Conservation (phyloP, 2,888 invertebrate genomes). For the Chalcis sispes region DNA sequence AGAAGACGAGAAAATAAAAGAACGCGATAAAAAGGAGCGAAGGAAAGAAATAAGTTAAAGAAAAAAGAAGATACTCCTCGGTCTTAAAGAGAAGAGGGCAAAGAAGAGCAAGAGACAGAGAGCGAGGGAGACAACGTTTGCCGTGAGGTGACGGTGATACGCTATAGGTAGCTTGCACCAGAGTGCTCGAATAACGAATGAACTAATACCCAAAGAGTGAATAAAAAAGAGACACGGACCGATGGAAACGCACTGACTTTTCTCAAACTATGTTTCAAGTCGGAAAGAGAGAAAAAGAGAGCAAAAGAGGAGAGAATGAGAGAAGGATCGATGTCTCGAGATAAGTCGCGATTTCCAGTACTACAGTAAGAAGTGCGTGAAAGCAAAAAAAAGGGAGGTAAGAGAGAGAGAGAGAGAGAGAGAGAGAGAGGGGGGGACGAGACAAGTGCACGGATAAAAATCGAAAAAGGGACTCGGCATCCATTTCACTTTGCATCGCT, state of each 20-base stretch:
- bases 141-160: conserved; percentile 31
- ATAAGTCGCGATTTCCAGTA: conserved; percentile 29
- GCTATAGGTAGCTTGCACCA: conserved; percentile 1
- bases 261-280: background rate
- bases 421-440: conserved; percentile 7
- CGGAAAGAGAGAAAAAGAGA: background rate
- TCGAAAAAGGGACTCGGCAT: conserved; percentile 15
- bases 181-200: conserved; percentile 50
- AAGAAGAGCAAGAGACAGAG: background rate
- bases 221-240: background rate
- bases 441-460: no score
- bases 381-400: background rate
- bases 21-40: no score
- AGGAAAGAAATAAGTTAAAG: background rate
- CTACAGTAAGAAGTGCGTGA: background rate
- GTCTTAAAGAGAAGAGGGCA: background rate
- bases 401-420: conserved; percentile 8
- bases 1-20: no score
- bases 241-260: background rate
- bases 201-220: conserved; percentile 23
- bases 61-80: background rate
- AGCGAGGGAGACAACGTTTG: conserved; percentile 31
- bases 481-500: conserved; percentile 41
- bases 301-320: background rate
- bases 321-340: conserved; percentile 28